Conservation (phyloP, 2,888 invertebrate species). For the Chaetoderma sp. region DNA sequence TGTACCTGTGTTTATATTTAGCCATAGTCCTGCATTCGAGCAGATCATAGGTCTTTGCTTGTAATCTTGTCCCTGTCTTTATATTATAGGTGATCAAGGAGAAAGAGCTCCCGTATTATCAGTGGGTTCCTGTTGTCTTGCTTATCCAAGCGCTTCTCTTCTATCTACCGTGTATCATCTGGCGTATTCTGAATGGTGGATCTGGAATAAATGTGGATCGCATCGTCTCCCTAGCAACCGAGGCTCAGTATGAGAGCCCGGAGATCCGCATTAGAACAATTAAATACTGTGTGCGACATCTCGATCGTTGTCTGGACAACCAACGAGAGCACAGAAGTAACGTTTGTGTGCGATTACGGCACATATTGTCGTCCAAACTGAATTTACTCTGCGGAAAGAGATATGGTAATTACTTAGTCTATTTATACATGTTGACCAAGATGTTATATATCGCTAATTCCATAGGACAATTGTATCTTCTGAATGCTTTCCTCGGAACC, state of each 20-base stretch:
- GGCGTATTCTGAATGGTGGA: conserved; percentile 71
- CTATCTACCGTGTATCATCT: conserved; percentile 71
- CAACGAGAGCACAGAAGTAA: conserved; percentile 62
- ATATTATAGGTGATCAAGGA: conserved; percentile 33
- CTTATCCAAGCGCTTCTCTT: conserved; percentile 71
- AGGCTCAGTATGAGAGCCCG: conserved; percentile 70
- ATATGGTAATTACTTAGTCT: conserved; percentile 70
- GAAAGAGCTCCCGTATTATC: conserved; percentile 65
- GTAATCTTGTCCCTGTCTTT: too few species aligned
- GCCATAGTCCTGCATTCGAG: too few species aligned
- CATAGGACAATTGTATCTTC: conserved; percentile 70
- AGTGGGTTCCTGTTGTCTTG: conserved; percentile 70
- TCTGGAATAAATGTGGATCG: conserved; percentile 71
- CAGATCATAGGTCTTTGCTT: too few species aligned
- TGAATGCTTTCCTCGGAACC: conserved; percentile 70
- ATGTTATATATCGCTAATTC: conserved; percentile 68
- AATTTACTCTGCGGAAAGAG: conserved; percentile 67
- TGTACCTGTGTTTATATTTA: too few species aligned
- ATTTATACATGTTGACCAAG: conserved; percentile 69
- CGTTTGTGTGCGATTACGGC: conserved; percentile 60
- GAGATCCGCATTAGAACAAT: conserved; percentile 70
- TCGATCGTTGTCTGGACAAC: conserved; percentile 70
- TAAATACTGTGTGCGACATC: conserved; percentile 70
- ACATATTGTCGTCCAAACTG: conserved; percentile 61
- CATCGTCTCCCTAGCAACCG: conserved; percentile 64